Base-by-base conservation (phyloP, 2,888 invertebrate genomes). In the Phalera bucephala region DNA sequence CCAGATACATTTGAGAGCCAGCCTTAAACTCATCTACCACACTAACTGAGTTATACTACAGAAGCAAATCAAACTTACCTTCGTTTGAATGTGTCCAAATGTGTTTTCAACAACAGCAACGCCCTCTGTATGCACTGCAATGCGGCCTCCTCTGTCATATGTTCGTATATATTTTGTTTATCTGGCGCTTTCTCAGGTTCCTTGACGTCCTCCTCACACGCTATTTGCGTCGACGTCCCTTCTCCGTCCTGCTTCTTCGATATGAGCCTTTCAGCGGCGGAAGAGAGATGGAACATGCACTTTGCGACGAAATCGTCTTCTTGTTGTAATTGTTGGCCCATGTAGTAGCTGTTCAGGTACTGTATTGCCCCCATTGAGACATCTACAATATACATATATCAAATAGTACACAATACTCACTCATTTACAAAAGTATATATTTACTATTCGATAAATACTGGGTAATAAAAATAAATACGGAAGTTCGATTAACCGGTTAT, bases 341-440 rank as follows among this genome's bases (percentile, higher is more conserved):
- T 97, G 80, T 98, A 98, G 80, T 97, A 97, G 67, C 95, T 95
- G 77, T 98, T 98, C 36, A 98, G 91, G 73, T 97, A 97, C 72
- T 97, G 97, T 57, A 98, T 98, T 0, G 98, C 97, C 2, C 97
- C 95, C 93, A 97, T 94, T 50, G 97, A 97, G 1, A 98, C 98
- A 71, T 98, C 97, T 81, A 61, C 0, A 17, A 5, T 17, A 17
- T 17, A 3, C 3, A 7, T 21, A 21, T 21, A 21, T 7, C 2
- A 21, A 21, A 21, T 17, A n/a, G n/a, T n/a, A n/a, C n/a, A n/a
- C n/a, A n/a, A n/a, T n/a, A n/a, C n/a, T n/a, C n/a, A n/a, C n/a
- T n/a, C n/a, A n/a, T n/a, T n/a, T n/a, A n/a, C n/a, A n/a, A n/a
- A n/a, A n/a, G n/a, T n/a, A n/a, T n/a, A n/a, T n/a, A n/a, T n/a